phyloP scores from a whole-genome alignment of 2,888 invertebrate genomes.

The Volucella zonaria region DNA sequence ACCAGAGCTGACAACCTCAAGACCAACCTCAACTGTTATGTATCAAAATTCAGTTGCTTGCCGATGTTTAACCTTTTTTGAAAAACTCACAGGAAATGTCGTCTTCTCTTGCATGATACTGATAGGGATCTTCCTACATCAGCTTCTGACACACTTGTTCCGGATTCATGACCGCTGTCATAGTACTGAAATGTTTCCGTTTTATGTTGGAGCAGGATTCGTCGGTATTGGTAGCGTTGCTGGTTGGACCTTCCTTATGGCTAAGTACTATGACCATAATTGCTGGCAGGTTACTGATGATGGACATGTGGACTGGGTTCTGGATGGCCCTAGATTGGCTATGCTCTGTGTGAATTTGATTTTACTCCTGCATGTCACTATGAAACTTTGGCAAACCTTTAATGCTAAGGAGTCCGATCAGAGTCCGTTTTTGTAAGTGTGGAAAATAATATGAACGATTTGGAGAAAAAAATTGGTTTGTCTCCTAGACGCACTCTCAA shows the following conservation, averaged over 20 bases:
- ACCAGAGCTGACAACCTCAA: conserved; percentile 83
- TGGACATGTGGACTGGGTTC: conserved; percentile 85
- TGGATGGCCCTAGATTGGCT: conserved; percentile 85
- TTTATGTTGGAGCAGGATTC: conserved; percentile 83
- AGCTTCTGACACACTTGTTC: conserved; percentile 86
- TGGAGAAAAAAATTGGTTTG: conserved; percentile 12
- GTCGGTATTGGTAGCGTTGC: conserved; percentile 84
- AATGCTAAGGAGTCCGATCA: conserved; percentile 74
- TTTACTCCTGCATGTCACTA: conserved; percentile 86
- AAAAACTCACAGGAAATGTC: conserved; percentile 84
- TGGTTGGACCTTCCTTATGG: conserved; percentile 85
- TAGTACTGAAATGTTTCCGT: conserved; percentile 82
- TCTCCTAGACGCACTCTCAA: conserved; percentile 85
- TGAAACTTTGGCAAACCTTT: conserved; percentile 86
- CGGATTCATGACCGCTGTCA: conserved; percentile 80
- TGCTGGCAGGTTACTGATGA: conserved; percentile 86
- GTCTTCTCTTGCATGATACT: conserved; percentile 89
- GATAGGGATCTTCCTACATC: conserved; percentile 87
- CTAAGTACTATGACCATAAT: conserved; percentile 83
- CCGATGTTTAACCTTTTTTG: conserved; percentile 84
- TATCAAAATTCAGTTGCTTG: conserved; percentile 84
- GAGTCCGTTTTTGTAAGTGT: conserved; percentile 70
- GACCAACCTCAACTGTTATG: conserved; percentile 83
- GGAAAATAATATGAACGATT: too few species aligned
- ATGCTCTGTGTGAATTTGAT: conserved; percentile 85